phyloP scores from a whole-genome alignment of 1,140 invertebrate species.

The Helicoverpa armigera region DNA sequence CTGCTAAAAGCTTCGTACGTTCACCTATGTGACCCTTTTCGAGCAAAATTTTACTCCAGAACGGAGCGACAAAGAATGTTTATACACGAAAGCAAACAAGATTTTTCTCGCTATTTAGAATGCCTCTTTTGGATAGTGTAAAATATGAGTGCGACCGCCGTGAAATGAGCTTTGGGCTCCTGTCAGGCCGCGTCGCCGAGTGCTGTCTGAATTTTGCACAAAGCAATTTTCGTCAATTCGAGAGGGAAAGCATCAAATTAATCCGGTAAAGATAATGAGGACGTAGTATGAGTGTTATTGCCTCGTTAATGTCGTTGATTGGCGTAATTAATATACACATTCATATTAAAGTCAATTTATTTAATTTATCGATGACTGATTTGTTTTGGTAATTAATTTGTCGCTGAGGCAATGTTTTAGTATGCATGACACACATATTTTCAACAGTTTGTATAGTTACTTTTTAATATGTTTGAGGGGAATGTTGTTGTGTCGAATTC shows the following conservation, averaged over 20 bases:
- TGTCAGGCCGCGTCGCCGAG: conserved; percentile 62
- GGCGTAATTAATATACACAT: conserved; percentile 24
- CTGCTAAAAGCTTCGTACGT: conserved; percentile 53
- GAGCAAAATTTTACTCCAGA: conserved; percentile 60
- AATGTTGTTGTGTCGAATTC: too few relatives aligned
- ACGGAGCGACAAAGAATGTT: conserved; percentile 65
- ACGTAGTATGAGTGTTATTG: conserved; percentile 37
- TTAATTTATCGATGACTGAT: conserved; percentile 11
- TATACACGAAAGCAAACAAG: conserved; percentile 60
- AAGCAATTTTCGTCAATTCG: conserved; percentile 66
- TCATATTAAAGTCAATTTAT: conserved; percentile 33
- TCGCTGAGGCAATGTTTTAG: too few relatives aligned
- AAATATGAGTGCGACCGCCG: conserved; percentile 79
- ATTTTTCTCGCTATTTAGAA: conserved; percentile 54
- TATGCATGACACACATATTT: too few relatives aligned
- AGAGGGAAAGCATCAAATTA: conserved; percentile 29
- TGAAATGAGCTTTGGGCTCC: conserved; percentile 79
- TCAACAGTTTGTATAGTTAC: too few relatives aligned
- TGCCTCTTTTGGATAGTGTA: conserved; percentile 77
- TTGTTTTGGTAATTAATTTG: not conserved
- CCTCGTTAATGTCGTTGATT: conserved; percentile 36
- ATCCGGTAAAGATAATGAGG: conserved; percentile 41
- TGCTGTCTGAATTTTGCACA: conserved; percentile 46
- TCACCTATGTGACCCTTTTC: conserved; percentile 26
- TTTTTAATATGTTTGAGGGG: too few relatives aligned